Conservation (phyloP, 2,797 vertebrate species). For the Liparis tanakae region DNA sequence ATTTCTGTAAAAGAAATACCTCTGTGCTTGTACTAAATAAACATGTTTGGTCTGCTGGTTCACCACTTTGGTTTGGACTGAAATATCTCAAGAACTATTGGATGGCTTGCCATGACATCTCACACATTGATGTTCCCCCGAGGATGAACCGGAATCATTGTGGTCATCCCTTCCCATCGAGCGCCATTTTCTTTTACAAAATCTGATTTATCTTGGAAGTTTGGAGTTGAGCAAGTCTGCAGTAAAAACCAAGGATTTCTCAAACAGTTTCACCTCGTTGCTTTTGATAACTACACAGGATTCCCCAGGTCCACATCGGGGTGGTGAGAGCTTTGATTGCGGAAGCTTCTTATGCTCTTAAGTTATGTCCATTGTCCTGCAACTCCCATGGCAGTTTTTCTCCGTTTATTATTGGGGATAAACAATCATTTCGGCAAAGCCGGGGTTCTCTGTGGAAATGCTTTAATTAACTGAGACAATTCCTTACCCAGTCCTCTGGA, state of each 20-base stretch:
- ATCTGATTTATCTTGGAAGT: conserved; percentile 28
- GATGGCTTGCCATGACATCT: too few species aligned
- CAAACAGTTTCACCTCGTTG: conserved; percentile 31
- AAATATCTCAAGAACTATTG: not conserved
- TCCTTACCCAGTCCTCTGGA: conserved; percentile 64
- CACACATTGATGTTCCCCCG: not conserved
- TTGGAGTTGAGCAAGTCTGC: conserved; percentile 30
- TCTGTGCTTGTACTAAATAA: not conserved
- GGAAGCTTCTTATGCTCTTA: conserved; percentile 45
- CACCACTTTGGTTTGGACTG: not conserved
- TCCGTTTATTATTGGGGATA: conserved; percentile 49
- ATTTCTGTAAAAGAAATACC: not conserved
- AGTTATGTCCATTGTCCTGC: conserved; percentile 51
- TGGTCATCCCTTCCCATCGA: not conserved
- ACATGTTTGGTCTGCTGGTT: not conserved
- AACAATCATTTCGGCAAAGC: conserved; percentile 57
- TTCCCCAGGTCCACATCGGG: conserved; percentile 45
- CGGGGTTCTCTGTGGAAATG: conserved; percentile 50
- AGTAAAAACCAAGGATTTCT: conserved; percentile 43
- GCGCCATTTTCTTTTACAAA: conserved; percentile 20
- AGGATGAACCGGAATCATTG: conserved; percentile 9
- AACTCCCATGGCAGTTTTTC: conserved; percentile 52
- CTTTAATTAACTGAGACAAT: conserved; percentile 75
- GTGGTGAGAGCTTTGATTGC: conserved; percentile 61
- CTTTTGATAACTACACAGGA: conserved; percentile 47